These are phyloP conservation scores for Drosophila meridionalis DNA, from an alignment of 2,888 invertebrate genomes.

Conservation along the genomic window DNA sequence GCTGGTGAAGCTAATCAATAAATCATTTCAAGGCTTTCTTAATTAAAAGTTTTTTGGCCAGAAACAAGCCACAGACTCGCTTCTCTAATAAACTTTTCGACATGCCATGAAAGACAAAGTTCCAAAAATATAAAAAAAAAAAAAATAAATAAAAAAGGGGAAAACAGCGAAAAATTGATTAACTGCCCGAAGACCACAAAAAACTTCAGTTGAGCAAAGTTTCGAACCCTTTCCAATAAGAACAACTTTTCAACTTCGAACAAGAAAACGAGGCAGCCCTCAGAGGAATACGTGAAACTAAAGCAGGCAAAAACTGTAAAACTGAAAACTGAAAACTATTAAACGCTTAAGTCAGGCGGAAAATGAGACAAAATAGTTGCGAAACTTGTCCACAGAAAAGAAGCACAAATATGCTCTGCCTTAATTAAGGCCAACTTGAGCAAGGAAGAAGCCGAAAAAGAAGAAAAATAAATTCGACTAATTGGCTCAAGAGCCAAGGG, in stretches of 20 bases:
- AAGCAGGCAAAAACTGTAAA: conserved; percentile 61
- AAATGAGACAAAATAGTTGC: conserved; percentile 84
- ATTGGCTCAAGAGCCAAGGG: conserved; percentile 54
- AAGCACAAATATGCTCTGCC: conserved; percentile 45
- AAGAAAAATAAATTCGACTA: conserved; percentile 49
- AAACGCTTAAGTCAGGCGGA: conserved; percentile 83
- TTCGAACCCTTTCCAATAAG: conserved; percentile 58
- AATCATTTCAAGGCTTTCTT: conserved; percentile 84
- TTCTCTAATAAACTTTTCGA: conserved; percentile 68
- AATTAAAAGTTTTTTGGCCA: conserved; percentile 82
- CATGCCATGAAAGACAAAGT: conserved; percentile 42
- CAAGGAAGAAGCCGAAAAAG: conserved; percentile 4
- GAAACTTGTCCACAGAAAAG: conserved; percentile 33
- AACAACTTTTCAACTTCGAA: conserved; percentile 60
- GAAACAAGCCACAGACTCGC: conserved; percentile 62
- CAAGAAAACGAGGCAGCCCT: conserved; percentile 61
- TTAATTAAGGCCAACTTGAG: conserved; percentile 67
- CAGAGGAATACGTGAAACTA: conserved; percentile 50
- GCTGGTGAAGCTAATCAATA: conserved; percentile 75
- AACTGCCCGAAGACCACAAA: conserved; percentile 72
- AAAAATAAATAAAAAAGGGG: conserved; percentile 35
- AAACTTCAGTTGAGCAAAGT: conserved; percentile 53
- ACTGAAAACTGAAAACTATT: conserved; percentile 79
- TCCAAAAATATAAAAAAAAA: conserved; percentile 45
- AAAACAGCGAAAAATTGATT: conserved; percentile 68